A percentile compares a stretch with the other conserved stretches of the same genome.
Conservation (phyloP, 2,888 invertebrate species). For the Leucophenga montana region DNA sequence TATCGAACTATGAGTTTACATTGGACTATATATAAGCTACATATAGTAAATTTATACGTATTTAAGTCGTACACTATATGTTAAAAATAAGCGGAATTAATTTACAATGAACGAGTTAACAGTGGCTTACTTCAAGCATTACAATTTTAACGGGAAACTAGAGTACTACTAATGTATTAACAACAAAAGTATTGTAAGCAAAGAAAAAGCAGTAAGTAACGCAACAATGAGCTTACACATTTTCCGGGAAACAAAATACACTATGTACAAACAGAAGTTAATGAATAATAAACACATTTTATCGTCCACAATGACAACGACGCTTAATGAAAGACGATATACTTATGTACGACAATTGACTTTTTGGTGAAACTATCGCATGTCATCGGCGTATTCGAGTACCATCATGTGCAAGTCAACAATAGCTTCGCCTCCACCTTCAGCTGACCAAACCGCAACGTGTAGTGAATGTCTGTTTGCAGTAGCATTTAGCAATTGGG, state of each 20-base stretch:
- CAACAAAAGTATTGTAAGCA: background rate
- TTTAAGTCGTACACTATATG: too few species aligned
- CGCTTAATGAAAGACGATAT: constrained; percentile 44
- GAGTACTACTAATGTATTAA: too few species aligned
- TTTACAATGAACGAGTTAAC: too few species aligned
- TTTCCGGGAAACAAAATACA: constrained; percentile 8
- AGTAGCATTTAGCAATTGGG: constrained; percentile 32
- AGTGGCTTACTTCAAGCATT: too few species aligned
- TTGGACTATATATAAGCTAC: too few species aligned
- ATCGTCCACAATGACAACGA: background rate
- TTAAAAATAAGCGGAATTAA: too few species aligned
- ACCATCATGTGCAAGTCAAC: constrained; percentile 52
- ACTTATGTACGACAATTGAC: background rate
- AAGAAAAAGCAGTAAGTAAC: background rate
- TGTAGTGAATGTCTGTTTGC: background rate
- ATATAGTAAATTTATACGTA: too few species aligned
- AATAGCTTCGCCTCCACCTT: background rate
- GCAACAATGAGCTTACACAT: constrained; percentile 1
- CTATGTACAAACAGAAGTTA: background rate
- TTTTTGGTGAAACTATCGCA: background rate
- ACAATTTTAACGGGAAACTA: too few species aligned
- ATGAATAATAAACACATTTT: constrained; percentile 1
- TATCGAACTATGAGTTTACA: too few species aligned
- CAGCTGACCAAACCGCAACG: background rate
- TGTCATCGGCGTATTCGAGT: constrained; percentile 42